Conservation (phyloP, 2,113 vertebrate species). For the Emydocephalus ijimae region DNA sequence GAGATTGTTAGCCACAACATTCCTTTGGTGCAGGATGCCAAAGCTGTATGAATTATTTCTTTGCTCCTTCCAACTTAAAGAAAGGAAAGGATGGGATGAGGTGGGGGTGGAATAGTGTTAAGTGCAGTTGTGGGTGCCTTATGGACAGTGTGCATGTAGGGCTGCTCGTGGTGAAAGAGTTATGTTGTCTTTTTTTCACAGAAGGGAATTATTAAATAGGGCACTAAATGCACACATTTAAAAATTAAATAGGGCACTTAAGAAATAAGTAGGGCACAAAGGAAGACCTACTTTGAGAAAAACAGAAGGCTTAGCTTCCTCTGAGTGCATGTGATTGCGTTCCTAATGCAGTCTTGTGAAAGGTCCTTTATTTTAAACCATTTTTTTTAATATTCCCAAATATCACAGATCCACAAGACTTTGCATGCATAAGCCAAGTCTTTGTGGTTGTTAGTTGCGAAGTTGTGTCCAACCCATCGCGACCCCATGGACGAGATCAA, state of each 20-base stretch:
- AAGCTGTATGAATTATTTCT: background rate
- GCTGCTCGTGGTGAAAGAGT: background rate
- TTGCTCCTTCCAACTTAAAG: background rate
- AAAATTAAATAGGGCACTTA: constrained; percentile 25
- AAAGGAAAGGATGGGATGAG: background rate
- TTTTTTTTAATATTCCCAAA: background rate
- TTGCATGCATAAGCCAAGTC: background rate
- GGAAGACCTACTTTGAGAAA: background rate
- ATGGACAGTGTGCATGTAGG: no score
- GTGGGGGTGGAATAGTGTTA: background rate
- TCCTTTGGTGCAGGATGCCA: background rate
- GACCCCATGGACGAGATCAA: no score
- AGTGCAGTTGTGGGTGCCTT: background rate
- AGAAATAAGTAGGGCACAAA: constrained; percentile 25
- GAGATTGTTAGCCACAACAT: background rate
- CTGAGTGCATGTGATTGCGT: background rate
- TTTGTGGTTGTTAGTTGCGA: no score
- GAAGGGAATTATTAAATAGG: constrained; percentile 7
- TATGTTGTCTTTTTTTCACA: constrained; percentile 7
- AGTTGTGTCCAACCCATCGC: no score
- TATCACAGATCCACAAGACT: background rate
- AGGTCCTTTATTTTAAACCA: background rate
- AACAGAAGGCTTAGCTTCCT: background rate
- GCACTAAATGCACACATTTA: constrained; percentile 2
- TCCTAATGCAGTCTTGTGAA: background rate